Conservation (phyloP, 2,113 vertebrate species). For the sheep (Ovis aries) region DNA sequence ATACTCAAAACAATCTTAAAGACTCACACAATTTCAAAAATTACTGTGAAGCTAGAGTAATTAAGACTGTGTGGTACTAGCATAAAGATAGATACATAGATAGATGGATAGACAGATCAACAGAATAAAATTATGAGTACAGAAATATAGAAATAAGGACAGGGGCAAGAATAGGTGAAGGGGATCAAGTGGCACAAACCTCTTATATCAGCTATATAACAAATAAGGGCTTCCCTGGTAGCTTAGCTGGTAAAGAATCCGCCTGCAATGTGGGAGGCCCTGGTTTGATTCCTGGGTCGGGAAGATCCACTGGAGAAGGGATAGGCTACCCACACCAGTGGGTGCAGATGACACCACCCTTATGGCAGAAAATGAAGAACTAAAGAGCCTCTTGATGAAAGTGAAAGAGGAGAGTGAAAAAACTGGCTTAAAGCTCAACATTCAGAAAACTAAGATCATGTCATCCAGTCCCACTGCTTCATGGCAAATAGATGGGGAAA, state of each 20-base stretch:
- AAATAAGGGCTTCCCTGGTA: background rate
- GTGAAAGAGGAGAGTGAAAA: background rate
- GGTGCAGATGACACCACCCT: background rate
- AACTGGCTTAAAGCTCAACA: background rate
- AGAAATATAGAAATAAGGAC: background rate
- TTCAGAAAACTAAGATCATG: background rate
- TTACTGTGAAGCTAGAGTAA: background rate
- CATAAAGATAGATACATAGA: background rate
- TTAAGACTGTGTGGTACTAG: background rate
- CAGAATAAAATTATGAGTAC: background rate
- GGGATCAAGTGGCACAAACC: background rate
- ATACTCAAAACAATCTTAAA: background rate
- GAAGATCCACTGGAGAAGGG: background rate
- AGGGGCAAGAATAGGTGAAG: background rate
- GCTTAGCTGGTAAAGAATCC: background rate
- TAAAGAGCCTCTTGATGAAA: background rate
- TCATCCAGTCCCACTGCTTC: rapidly evolving
- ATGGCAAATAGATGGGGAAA: background rate
- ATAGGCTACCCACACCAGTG: background rate
- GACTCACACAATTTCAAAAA: background rate
- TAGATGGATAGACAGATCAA: background rate
- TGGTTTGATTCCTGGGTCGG: background rate
- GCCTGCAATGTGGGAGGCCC: background rate
- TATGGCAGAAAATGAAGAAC: background rate
- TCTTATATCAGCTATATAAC: background rate